Base-by-base conservation (phyloP, 2,888 invertebrate species). In the Agonopterix subpropinquella region DNA sequence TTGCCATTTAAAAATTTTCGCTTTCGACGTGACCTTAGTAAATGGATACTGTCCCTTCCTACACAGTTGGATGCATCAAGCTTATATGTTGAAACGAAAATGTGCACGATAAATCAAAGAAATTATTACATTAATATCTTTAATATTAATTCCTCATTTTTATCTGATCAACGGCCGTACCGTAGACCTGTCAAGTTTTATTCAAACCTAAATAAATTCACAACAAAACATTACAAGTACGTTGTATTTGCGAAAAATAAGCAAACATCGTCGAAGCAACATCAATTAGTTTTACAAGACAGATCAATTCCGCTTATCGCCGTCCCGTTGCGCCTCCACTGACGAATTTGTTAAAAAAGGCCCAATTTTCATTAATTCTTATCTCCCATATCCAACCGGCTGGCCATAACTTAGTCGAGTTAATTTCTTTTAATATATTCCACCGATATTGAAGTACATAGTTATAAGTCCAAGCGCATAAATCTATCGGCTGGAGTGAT, bases 381-480 rank as follows among this genome's bases (percentile, higher is more conserved):
- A 84, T 84, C 85, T 68, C 61, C 65, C 65, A 75, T 8, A 42
- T 42, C 42, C 42, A 5, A 8, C 42, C 42, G 74, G 67, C 66
- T 65, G 52, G 67, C 77, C 82, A 74, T 87, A 85, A 83, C 76
- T 84, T 82, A 80, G 70, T 63, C 67, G 65, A 73, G 78, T 81
- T 85, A 84, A 85, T 84, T 80, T 77, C 77, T 79, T 83, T 81
- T 83, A 84, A 85, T 83, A 82, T 82, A 83, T 82, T 77, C 81
- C 64, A 57, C 62, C 61, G 64, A 67, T 70, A 61, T 61, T 64
- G 64, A 59, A 63, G 67, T 62, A 65, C 60, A 61, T 70, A 69
- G 68, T 61, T 55, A 65, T 67, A 67, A 55, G 60, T 58, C 11
- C 11, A 11, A 37, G 28, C 11, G 74, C 80, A 87, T 88, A 87